phyloP scores from a whole-genome alignment of 2,797 vertebrate species.

The Phoeniculus purpureus region DNA sequence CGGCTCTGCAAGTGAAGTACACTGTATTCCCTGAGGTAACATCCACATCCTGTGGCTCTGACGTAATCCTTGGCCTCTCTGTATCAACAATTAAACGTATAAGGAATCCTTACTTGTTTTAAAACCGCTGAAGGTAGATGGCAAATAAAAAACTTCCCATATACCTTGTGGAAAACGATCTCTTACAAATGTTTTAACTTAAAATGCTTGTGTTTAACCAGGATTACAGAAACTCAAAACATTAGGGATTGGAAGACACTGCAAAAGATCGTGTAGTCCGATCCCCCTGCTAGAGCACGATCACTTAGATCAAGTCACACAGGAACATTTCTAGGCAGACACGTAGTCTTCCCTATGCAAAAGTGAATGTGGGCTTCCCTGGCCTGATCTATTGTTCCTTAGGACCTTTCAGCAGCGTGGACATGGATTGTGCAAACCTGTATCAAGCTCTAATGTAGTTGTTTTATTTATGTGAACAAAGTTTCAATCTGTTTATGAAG shows the following conservation, averaged over 20 bases:
- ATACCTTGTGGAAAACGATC: neutral
- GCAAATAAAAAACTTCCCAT: neutral
- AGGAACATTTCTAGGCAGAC: too few relatives aligned
- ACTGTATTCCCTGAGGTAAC: slow-evolving; percentile 98
- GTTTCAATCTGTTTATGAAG: slow-evolving; percentile 31
- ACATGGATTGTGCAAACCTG: slow-evolving; percentile 10
- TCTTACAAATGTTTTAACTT: neutral
- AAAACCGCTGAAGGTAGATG: neutral
- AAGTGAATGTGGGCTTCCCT: neutral
- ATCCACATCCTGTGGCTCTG: slow-evolving; percentile 96
- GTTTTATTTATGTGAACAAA: slow-evolving; percentile 56
- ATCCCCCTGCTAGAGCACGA: too few relatives aligned
- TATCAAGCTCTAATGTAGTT: slow-evolving; percentile 8
- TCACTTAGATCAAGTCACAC: too few relatives aligned
- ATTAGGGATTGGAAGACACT: too few relatives aligned
- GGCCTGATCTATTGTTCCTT: neutral
- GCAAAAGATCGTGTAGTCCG: too few relatives aligned
- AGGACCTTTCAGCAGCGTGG: neutral
- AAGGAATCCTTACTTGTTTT: neutral
- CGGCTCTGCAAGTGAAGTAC: slow-evolving; percentile 97
- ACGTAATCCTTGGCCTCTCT: slow-evolving; percentile 98
- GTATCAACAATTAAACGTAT: slow-evolving; percentile 34
- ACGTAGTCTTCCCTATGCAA: neutral
- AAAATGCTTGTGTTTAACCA: neutral
- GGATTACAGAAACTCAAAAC: neutral